Conservation (phyloP, 2,888 invertebrate species). For the Altica lythri region DNA sequence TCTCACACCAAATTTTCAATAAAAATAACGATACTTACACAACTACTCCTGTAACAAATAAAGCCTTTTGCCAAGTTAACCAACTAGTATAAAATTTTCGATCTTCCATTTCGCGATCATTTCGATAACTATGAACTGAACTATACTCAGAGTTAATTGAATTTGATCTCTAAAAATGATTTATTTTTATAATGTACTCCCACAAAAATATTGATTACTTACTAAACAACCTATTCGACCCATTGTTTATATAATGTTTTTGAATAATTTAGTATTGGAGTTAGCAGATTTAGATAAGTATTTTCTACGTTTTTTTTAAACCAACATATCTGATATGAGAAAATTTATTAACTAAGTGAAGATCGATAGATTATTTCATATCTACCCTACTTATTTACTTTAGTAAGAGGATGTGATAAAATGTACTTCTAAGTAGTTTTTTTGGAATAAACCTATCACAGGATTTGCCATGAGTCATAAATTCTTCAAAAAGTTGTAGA, state of each 20-base stretch:
- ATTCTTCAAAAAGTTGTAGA: no score
- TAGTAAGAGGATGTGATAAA: no score
- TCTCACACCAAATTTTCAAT: background rate
- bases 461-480: no score
- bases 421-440: no score
- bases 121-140: background rate
- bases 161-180: constrained; percentile 13
- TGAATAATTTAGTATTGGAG: constrained; percentile 3
- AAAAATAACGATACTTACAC: constrained; percentile 31
- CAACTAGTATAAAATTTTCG: constrained; percentile 12
- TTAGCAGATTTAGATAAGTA: background rate
- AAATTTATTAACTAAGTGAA: no score
- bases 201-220: constrained; percentile 10
- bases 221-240: constrained; percentile 18
- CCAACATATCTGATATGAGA: no score
- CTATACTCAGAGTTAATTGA: constrained; percentile 8
- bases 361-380: no score
- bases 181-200: no score
- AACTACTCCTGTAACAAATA: constrained; percentile 29
- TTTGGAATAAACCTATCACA: no score
- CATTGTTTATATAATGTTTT: constrained; percentile 12
- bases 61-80: constrained; percentile 34
- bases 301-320: no score
- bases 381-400: no score
- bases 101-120: background rate